phyloP scores from a whole-genome alignment of 2,797 vertebrate genomes.

The Apogon hyalosoma region DNA sequence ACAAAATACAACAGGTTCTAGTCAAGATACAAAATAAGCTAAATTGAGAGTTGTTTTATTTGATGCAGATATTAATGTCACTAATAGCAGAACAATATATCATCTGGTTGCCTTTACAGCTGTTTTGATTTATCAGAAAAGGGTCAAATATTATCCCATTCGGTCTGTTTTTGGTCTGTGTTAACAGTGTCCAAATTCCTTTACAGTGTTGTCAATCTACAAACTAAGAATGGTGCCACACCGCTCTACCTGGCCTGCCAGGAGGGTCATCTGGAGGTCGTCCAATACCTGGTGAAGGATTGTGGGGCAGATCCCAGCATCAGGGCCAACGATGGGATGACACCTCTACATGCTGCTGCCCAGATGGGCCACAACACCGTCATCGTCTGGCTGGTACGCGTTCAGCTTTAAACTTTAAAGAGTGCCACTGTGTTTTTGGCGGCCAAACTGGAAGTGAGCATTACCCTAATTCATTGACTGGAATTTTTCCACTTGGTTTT shows the following conservation, averaged over 20 bases:
- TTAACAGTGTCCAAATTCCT: slow-evolving; percentile 27
- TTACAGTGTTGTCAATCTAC: slow-evolving; percentile 89
- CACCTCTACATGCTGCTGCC: slow-evolving; percentile 92
- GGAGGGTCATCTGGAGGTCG: slow-evolving; percentile 96
- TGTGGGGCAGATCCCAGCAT: slow-evolving; percentile 91
- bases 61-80: neutral
- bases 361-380: slow-evolving; percentile 97
- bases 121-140: slow-evolving; percentile 2
- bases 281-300: slow-evolving; percentile 95
- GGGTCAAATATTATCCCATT: neutral
- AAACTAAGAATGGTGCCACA: slow-evolving; percentile 98
- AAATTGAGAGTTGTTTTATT: slow-evolving; percentile 1
- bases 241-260: slow-evolving; percentile 98
- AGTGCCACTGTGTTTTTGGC: too few relatives aligned
- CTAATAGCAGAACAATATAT: neutral
- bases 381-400: slow-evolving; percentile 94
- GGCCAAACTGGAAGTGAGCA: too few relatives aligned
- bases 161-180: slow-evolving; percentile 7
- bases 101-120: neutral
- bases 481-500: too few relatives aligned
- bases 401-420: neutral
- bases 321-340: slow-evolving; percentile 95
- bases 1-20: neutral
- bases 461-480: too few relatives aligned
- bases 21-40: too few relatives aligned